Evolutionary conservation across 1,140 invertebrate species (phyloP), one percentile per base, ranked within the genome.

Genomic region (Glossosoma conforme): DNA sequence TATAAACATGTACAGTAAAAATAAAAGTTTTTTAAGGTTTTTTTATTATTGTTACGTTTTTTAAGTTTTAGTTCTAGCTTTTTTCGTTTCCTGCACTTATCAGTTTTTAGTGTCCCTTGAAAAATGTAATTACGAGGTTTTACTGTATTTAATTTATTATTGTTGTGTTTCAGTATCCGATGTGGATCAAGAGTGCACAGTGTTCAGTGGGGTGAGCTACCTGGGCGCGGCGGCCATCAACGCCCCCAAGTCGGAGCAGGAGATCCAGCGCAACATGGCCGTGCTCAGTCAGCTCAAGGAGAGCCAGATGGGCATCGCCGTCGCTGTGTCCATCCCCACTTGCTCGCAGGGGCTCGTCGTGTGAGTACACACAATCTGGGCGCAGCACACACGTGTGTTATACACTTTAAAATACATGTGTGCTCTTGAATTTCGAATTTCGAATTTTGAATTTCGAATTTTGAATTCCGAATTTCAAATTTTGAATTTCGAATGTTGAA

Each of bases 121-220:
- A n/a, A n/a, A n/a, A n/a, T n/a, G n/a, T n/a, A n/a, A n/a, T n/a
- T n/a, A n/a, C n/a, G n/a, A n/a, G n/a, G n/a, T n/a, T n/a, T n/a
- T n/a, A n/a, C n/a, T n/a, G n/a, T n/a, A n/a, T n/a, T n/a, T n/a
- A n/a, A n/a, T n/a, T n/a, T n/a, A n/a, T n/a, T 14, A 18, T 35
- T 65, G 41, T 40, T 1, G 42, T 18, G 57, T 65, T 57, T 48
- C 64, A 77, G 79, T 85, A 62, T 83, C 84, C 57, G 85, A 89
- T 66, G 81, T 87, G 38, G 83, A 87, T 65, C 87, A 91, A 69
- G 88, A 93, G 53, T 91, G 89, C 62, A 91, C 89, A 44, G 83
- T 94, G 60, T 97, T 97, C 69, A 87, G 91, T 66, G 88, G 92
- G 13, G 89, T 99, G 19, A 91, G 89, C 43, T 98, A 98, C 74